phyloP scores from a whole-genome alignment of 2,888 invertebrate species.

The Parapristionchus giblindavisi region DNA sequence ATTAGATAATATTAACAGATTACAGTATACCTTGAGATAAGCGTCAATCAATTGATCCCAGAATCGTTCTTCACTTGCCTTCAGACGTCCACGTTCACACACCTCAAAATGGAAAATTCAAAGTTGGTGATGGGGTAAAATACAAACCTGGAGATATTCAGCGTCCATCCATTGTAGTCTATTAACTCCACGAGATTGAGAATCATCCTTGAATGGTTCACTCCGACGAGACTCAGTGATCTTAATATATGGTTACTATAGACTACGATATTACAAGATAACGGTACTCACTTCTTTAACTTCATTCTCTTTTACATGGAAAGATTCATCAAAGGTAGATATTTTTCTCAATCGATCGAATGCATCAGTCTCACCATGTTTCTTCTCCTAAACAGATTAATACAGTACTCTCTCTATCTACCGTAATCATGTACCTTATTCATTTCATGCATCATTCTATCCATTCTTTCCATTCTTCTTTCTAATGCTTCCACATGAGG shows the following conservation, averaged over 20 bases:
- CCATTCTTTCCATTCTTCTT: constrained; percentile 44
- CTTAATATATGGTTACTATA: not conserved
- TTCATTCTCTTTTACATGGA: constrained; percentile 27
- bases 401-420: not conserved
- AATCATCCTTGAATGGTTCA: constrained; percentile 16
- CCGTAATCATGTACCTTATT: constrained; percentile 39
- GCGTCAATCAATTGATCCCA: constrained; percentile 68
- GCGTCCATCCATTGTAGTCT: constrained; percentile 30
- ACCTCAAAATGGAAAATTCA: constrained; percentile 21
- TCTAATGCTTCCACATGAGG: constrained; percentile 40
- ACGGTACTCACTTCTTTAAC: constrained; percentile 6
- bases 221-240: not conserved
- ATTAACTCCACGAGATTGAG: constrained; percentile 12
- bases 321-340: constrained; percentile 10
- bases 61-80: constrained; percentile 76
- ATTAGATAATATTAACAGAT: not conserved
- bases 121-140: not conserved
- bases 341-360: constrained; percentile 9
- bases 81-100: constrained; percentile 64
- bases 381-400: constrained; percentile 32
- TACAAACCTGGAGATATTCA: constrained; percentile 16
- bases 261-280: not conserved
- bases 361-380: constrained; percentile 1
- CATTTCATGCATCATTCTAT: constrained; percentile 47
- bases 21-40: constrained; percentile 61